Evolutionary conservation across 2,797 vertebrate species (phyloP), one percentile per base, ranked within the genome.

Genomic region (Pseudomugil tenellus): DNA sequence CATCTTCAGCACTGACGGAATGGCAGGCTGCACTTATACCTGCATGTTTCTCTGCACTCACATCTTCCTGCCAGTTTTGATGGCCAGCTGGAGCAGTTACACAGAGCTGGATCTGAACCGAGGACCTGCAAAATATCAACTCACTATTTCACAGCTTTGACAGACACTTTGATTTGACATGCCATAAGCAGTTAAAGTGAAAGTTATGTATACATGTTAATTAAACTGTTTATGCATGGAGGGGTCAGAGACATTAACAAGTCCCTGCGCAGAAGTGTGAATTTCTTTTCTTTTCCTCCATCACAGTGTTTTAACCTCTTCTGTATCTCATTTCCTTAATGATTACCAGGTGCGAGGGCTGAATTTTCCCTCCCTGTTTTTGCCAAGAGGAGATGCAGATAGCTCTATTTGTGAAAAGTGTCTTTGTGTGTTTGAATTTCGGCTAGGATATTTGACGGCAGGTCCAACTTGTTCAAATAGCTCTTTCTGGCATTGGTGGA

Each of bases 191-290:
- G 89, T 94, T 93, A 90, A 94, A 93, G 91, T 93, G 92, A 91
- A 93, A 93, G 88, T 92, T 95, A 94, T 95, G 93, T 94, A 95
- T 93, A 94, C 92, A 94, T 92, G 92, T 93, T 96, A 96, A 97
- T 97, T 95, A 96, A 97, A 97, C 94, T 95, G 92, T 92, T 95
- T 95, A 95, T 92, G 91, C 90, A 89, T 90, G 85, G 90, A 95
- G 92, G 90, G 95, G 95, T 97, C 96, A 95, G 95, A 97, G 95
- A 95, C 94, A 96, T 96, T 96, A 97, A 82, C 91, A 94, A 95
- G 94, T 95, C 95, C 91, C 87, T 91, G 91, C 87, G 94, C 95
- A 95, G 90, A 93, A 94, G 94, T 87, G 91, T 92, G 92, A 94
- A 94, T 92, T 94, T 92, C 92, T 90, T 87, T 83, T 85, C 81